Conservation (phyloP, 2,113 vertebrate genomes). For the Numenius arquata region DNA sequence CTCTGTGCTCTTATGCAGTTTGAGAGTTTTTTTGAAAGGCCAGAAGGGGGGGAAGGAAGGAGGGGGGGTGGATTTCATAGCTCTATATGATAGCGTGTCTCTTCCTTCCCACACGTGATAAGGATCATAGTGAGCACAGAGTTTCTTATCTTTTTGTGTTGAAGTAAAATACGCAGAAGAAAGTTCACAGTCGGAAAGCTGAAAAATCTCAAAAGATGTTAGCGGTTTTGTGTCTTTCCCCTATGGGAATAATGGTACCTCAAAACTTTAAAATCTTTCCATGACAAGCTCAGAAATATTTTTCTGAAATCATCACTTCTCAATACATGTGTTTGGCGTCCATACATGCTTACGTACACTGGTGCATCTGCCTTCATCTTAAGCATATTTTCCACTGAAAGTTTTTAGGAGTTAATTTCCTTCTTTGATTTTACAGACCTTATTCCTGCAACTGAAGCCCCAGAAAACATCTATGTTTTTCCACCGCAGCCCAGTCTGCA, state of each 20-base stretch:
- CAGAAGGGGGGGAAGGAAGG: background rate
- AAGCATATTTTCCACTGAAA: background rate
- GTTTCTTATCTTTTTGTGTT: background rate
- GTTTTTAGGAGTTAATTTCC: background rate
- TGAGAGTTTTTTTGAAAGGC: background rate
- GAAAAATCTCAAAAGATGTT: background rate
- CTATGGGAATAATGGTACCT: background rate
- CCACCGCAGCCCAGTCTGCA: background rate
- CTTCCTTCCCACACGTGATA: background rate
- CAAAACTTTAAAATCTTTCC: background rate
- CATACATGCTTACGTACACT: too few species aligned
- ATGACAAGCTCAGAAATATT: background rate
- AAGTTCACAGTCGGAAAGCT: background rate
- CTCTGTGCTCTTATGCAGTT: background rate
- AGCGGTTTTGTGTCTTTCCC: background rate
- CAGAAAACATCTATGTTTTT: background rate
- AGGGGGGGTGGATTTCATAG: background rate
- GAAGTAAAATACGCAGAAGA: background rate
- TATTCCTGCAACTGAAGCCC: background rate
- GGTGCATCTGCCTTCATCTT: background rate
- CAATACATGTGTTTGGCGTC: fast-evolving
- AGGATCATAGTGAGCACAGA: background rate
- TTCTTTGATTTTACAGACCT: background rate
- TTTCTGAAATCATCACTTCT: background rate
- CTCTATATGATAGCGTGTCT: background rate